Conservation (phyloP, 30 jellyfish, hydroid and myxozoan species). For the Cassiopea andromeda region DNA sequence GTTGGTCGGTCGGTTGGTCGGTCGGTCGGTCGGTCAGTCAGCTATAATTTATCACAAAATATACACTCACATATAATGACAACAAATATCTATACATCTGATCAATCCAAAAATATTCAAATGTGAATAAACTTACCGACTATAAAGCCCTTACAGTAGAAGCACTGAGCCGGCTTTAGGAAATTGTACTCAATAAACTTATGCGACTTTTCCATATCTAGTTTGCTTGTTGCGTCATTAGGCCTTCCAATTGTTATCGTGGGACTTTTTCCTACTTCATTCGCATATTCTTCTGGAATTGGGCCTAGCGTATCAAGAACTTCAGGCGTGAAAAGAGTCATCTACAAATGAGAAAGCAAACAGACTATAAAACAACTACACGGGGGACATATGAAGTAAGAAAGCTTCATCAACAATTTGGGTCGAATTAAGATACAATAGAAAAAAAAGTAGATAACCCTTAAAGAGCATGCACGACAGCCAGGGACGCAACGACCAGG, state of each 20-base stretch:
- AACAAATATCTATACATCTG: background rate
- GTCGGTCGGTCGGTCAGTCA: background rate
- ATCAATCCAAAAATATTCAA: background rate
- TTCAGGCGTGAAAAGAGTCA: conserved; percentile 81
- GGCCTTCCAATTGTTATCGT: conserved; percentile 64
- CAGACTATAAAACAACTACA: background rate
- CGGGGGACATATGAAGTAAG: background rate
- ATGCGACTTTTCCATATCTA: conserved; percentile 86
- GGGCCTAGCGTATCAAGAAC: conserved; percentile 86
- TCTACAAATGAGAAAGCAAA: conserved; percentile 39
- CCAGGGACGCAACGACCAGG: too few relatives aligned
- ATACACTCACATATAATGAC: too few relatives aligned
- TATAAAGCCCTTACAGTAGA: conserved; percentile 82
- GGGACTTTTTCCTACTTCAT: conserved; percentile 58
- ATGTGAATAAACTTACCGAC: conserved; percentile 52
- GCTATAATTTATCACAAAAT: background rate
- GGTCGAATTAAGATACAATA: background rate
- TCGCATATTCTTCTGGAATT: conserved; percentile 82
- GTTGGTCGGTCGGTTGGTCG: background rate
- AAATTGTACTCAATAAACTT: conserved; percentile 77
- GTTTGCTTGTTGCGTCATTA: conserved; percentile 50
- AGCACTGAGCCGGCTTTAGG: conserved; percentile 87
- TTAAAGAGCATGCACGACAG: too few relatives aligned
- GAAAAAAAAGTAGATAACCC: too few relatives aligned
- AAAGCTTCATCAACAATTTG: background rate